phyloP scores from a whole-genome alignment of 1,140 invertebrate species.

The Phymorhynchus buccinoides region DNA sequence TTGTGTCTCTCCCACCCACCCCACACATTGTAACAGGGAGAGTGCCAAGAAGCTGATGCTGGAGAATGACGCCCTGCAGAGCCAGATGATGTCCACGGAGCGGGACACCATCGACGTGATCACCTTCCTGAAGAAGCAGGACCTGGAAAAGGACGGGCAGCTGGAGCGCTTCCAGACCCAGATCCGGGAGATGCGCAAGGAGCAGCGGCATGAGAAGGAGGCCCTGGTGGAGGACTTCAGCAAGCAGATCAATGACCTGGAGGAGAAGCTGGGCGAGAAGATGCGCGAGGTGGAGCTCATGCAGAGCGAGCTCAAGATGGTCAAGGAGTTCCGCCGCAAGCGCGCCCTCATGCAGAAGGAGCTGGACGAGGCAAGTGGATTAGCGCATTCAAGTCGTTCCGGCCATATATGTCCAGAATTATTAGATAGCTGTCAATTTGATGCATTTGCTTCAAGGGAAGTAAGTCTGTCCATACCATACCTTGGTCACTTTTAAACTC shows the following conservation, averaged over 20 bases:
- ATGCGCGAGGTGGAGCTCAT: slow-evolving; percentile 68
- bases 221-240: slow-evolving; percentile 70
- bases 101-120: slow-evolving; percentile 74
- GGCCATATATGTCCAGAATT: too few species aligned
- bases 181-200: slow-evolving; percentile 66
- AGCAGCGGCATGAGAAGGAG: slow-evolving; percentile 70
- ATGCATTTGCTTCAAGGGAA: too few species aligned
- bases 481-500: too few species aligned
- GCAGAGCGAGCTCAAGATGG: slow-evolving; percentile 71
- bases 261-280: slow-evolving; percentile 66
- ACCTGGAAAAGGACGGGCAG: slow-evolving; percentile 71
- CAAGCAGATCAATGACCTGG: slow-evolving; percentile 69
- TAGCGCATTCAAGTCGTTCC: too few species aligned
- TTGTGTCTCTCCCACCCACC: neutral
- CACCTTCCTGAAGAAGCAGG: slow-evolving; percentile 70
- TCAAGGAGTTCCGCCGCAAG: slow-evolving; percentile 72
- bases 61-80: slow-evolving; percentile 71
- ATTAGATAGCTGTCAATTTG: too few species aligned
- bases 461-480: too few species aligned
- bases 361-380: slow-evolving; percentile 66
- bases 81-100: slow-evolving; percentile 71
- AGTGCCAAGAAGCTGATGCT: slow-evolving; percentile 68
- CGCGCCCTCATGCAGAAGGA: slow-evolving; percentile 73
- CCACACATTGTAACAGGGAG: slow-evolving; percentile 68
- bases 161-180: slow-evolving; percentile 65